Evolutionary conservation across 1,140 invertebrate genomes (phyloP), one percentile per base, ranked within the genome.

Genomic region (Harpegnathos saltator): DNA sequence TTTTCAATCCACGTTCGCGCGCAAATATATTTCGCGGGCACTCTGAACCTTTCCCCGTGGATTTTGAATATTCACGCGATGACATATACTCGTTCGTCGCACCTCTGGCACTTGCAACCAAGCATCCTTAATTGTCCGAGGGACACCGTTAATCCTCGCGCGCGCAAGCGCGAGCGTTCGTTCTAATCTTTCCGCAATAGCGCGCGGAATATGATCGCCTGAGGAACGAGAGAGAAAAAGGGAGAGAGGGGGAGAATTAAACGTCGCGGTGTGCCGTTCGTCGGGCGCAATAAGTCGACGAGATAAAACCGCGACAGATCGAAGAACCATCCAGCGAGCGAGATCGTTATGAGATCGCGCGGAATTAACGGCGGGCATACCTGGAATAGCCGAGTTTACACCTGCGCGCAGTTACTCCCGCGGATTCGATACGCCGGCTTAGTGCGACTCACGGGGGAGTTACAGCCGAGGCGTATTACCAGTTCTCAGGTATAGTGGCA

Each of bases 371-470:
- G 19, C 56, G 66, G 5, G 52, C 44, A 52, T 74, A 54, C 1
- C 48, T 74, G 17, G 19, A 82, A 66, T 75, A 75, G 69, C 50
- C 58, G 24, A 82, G 81, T 82, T 82, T 82, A 82, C 72, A 75
- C 61, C 81, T 82, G 72, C 58, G 61, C 29, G 78, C 59, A 65
- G 81, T 82, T 74, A 74, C 71, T 74, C 44, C 14, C 58, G 48
- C 71, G n/a, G 33, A 75, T 75, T 75, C 72, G 81, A 82, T 82
- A 82, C 14, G 58, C 50, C 72, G 71, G 72, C 58, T 82, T 82
- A 82, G 48, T 17, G 59, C 58, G 61, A 82, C 81, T 82, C 75
- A 56, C 33, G 17, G 22, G n/a, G 33, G 61, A 82, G 72, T 82
- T 82, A 65, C 48, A 59, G 72, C 33, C 33, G 33, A 56, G 61